Base-by-base conservation (phyloP, 2,888 invertebrate species). In the Chaitophorus viminalis region DNA sequence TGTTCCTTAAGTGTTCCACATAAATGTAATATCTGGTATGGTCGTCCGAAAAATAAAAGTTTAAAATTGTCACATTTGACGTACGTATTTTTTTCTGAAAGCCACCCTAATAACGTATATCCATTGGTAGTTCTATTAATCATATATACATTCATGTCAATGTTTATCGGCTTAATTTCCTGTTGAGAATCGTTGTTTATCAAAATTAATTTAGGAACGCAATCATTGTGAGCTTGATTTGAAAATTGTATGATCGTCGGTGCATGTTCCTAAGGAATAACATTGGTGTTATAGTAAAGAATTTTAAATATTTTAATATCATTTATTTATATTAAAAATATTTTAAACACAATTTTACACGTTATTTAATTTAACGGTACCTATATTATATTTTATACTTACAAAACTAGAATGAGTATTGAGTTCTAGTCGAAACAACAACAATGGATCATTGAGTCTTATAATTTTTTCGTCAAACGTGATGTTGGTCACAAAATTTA, bases 41-140 rank as follows among this genome's bases (percentile, higher is more conserved):
- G 54, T n/a, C 86, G 70, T 31, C 86, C 86, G 8, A 39, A 60
- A n/a, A 87, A 72, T 14, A 60, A 60, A 9, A 87, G 39, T 31
- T 60, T 79, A 60, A 74, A 79, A 17, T 6, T 25, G 29, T 18
- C 2, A 17, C 5, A 18, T 39, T 60, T 60, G 0, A 21, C 18
- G 36, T 74, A 60, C 0, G 25, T 0, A 0, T 11, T 36, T 25
- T 74, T 60, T 31, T 87, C 36, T 0, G 72, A 39, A 29, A 31
- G 18, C 86, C 86, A 87, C 2, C 74, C 86, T 39, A 81, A 36
- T 6, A 87, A 17, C 54, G 86, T 74, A 60, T 87, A 87, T 18
- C 86, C 86, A 0, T 74, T 87, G 0, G 3, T 29, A 18, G 79
- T 72, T 31, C 74, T 54, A 0, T 31, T 31, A n/a, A 74, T 74